Evolutionary conservation across 2,888 invertebrate species (phyloP), one percentile per base, ranked within the genome.

Genomic region (Lithophane ornitopus): DNA sequence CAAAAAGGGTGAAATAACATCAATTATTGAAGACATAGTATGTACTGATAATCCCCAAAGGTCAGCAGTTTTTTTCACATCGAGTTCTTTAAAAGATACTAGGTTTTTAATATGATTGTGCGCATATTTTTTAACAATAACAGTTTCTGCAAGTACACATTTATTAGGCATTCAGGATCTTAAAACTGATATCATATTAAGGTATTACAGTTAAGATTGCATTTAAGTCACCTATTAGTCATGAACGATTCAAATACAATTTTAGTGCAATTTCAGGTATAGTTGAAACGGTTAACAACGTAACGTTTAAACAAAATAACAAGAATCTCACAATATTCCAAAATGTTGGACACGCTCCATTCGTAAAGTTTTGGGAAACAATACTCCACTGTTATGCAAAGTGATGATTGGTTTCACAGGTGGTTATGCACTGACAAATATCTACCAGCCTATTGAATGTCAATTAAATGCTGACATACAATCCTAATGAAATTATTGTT

Each of bases 301-400:
- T n/a, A n/a, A n/a, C n/a, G n/a, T n/a, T n/a, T n/a, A n/a, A n/a
- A n/a, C 3, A 61, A 44, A 52, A 22, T 46, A 41, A 46, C n/a
- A 46, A 16, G 19, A 56, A 34, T 75, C 16, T 63, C 49, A 59
- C 65, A 67, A 69, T 46, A 62, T 44, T 39, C 34, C 9, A 62
- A 69, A 66, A 54, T 41, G 0, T 39, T 61, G 44, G 56, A 63
- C 49, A 71, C 49, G 70, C 56, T 70, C 34, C 39, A 67, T 73
- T 72, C 19, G 58, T 26, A 69, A 70, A 54, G 22, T 26, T 28
- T 44, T 52, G 1, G 19, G 58, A 63, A 62, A 75, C 63, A 74
- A 72, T 69, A 70, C 22, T 46, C 11, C 54, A 79, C 76, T 75
- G 56, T 69, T 76, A 78, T 78, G 79, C 61, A 73, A 86, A 85